phyloP scores from a whole-genome alignment of 2,888 invertebrate species.

The Tricholauxania praeusta region DNA sequence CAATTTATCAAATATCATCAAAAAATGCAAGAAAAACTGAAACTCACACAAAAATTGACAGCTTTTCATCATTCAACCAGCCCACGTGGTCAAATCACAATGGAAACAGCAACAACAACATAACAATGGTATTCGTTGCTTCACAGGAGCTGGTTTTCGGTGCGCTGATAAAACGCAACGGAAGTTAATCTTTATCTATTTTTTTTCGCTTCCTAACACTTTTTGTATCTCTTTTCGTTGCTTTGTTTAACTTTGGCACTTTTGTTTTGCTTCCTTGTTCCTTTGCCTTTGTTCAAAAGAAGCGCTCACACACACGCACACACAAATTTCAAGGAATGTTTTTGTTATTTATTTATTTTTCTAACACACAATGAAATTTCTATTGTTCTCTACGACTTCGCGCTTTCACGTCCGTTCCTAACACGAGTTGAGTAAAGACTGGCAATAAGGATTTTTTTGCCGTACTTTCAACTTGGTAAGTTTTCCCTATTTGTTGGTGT shows the following conservation, averaged over 20 bases:
- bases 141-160: not conserved
- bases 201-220: not conserved
- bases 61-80: not conserved
- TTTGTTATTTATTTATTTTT: not conserved
- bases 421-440: not conserved
- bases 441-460: conserved; percentile 1
- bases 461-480: conserved; percentile 7
- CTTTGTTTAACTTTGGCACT: not conserved
- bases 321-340: not conserved
- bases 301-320: not conserved
- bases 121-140: conserved; percentile 3
- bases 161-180: not conserved
- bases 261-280: conserved; percentile 1
- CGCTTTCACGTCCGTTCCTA: not conserved
- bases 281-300: not conserved
- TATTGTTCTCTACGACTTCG: not conserved
- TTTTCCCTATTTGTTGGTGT: not conserved
- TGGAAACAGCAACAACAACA: not conserved
- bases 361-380: not conserved
- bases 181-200: not conserved
- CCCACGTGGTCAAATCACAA: conserved; percentile 16
- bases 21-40: not conserved
- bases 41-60: conserved; percentile 15
- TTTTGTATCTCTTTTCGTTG: too few relatives aligned
- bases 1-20: too few relatives aligned